phyloP scores from a whole-genome alignment of 2,888 invertebrate species.

The Athripsodes cinereus region DNA sequence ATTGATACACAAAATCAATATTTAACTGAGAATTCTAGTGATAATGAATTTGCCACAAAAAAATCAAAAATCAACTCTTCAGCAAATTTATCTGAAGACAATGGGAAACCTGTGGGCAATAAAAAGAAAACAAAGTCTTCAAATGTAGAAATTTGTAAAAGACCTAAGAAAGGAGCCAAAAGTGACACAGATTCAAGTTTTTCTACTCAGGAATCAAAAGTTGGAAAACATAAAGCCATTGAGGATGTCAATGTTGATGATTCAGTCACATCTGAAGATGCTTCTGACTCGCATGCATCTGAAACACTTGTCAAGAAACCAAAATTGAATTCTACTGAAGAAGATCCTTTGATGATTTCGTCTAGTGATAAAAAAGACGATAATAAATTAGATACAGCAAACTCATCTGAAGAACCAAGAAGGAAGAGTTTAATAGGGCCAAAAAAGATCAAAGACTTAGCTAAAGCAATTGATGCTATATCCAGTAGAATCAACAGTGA shows the following conservation, averaged over 20 bases:
- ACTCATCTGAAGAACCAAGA: neutral
- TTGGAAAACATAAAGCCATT: constrained; percentile 19
- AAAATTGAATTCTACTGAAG: constrained; percentile 14
- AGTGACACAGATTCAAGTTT: neutral
- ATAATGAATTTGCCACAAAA: neutral
- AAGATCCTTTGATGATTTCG: constrained; percentile 4
- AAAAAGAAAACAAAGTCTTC: neutral
- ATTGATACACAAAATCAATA: too few species aligned
- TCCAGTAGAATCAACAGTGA: constrained; percentile 21
- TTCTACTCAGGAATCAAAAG: constrained; percentile 2
- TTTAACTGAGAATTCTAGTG: neutral
- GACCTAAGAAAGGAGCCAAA: neutral
- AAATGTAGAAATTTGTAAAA: neutral
- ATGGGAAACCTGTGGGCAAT: neutral
- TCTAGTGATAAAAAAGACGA: constrained; percentile 1
- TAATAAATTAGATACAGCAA: constrained; percentile 8
- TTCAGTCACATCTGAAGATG: neutral
- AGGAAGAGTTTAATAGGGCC: constrained; percentile 4
- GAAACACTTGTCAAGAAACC: constrained; percentile 15
- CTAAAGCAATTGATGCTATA: constrained; percentile 23
- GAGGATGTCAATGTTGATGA: constrained; percentile 11
- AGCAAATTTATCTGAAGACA: neutral
- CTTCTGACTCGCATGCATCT: constrained; percentile 1
- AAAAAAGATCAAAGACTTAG: constrained; percentile 19
- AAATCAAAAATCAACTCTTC: neutral